These are phyloP conservation scores for Electrona antarctica DNA, from an alignment of 2,113 vertebrate genomes.

Conservation along the genomic window DNA sequence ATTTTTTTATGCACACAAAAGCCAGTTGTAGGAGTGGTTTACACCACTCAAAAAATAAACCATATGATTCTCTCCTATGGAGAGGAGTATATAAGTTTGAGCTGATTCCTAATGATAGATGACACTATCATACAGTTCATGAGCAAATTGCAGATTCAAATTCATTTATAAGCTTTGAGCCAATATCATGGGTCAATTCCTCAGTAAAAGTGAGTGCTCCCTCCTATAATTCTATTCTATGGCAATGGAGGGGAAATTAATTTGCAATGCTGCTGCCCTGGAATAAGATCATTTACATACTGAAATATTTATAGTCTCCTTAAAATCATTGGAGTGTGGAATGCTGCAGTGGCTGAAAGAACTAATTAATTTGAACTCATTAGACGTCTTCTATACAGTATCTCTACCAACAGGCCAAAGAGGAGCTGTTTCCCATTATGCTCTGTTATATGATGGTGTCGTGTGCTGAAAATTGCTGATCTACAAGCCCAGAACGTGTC, in stretches of 20 bases:
- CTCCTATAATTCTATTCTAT: constrained; percentile 39
- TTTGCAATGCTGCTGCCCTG: constrained; percentile 43
- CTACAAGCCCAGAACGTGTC: no score
- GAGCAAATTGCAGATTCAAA: constrained; percentile 31
- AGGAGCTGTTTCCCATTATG: constrained; percentile 19
- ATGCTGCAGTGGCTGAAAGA: constrained; percentile 40
- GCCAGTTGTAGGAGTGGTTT: no score
- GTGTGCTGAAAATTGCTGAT: no score
- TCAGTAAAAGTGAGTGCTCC: constrained; percentile 28
- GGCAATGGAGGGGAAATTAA: constrained; percentile 33
- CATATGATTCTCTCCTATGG: not conserved
- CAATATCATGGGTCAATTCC: constrained; percentile 38
- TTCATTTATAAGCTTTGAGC: constrained; percentile 25
- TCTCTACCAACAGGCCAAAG: constrained; percentile 12
- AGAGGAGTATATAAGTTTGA: not conserved
- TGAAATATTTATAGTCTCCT: constrained; percentile 67
- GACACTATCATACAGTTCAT: constrained; percentile 11
- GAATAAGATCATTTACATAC: constrained; percentile 52
- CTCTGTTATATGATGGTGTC: not conserved
- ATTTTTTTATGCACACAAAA: no score
- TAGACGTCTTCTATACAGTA: constrained; percentile 30
- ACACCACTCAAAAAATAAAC: no score
- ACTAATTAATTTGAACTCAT: constrained; percentile 60
- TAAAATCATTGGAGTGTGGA: constrained; percentile 53
- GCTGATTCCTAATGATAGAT: not conserved